Percentiles rank a stretch among this genome's conserved stretches.
Conservation (phyloP, 2,797 vertebrate genomes). For the Psittacula derbiana region DNA sequence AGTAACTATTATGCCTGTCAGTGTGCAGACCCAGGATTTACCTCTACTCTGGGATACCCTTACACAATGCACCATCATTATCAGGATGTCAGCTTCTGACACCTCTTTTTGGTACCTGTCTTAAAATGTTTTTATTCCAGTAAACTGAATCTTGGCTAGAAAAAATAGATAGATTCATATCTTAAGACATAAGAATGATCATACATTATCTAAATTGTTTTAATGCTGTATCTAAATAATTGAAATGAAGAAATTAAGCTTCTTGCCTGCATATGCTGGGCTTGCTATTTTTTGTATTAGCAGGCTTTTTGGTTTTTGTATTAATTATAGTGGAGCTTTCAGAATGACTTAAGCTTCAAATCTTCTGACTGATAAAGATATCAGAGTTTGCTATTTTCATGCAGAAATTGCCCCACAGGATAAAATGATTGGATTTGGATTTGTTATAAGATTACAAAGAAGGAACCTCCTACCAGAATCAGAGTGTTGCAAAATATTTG, state of each 20-base stretch:
- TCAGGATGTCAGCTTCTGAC: background rate
- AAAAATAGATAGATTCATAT: background rate
- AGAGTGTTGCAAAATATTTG: slow-evolving; percentile 16
- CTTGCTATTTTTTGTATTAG: background rate
- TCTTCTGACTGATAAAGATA: background rate
- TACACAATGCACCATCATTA: background rate
- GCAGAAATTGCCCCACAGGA: background rate
- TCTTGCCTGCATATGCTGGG: background rate
- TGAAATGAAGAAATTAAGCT: background rate
- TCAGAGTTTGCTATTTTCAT: background rate
- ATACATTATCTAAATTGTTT: background rate
- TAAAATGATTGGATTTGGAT: background rate
- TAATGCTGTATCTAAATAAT: background rate
- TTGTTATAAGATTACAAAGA: background rate
- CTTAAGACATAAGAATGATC: background rate
- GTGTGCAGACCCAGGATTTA: background rate
- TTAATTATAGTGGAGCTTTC: background rate
- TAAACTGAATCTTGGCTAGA: background rate
- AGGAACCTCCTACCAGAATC: slow-evolving; percentile 10
- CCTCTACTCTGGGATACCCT: background rate
- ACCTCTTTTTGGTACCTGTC: background rate
- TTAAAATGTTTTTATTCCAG: background rate
- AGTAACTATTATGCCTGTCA: background rate
- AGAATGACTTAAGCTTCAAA: background rate
- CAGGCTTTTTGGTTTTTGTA: background rate